Conservation (phyloP, 1,140 invertebrate species). For the Kradibia gibbosae region DNA sequence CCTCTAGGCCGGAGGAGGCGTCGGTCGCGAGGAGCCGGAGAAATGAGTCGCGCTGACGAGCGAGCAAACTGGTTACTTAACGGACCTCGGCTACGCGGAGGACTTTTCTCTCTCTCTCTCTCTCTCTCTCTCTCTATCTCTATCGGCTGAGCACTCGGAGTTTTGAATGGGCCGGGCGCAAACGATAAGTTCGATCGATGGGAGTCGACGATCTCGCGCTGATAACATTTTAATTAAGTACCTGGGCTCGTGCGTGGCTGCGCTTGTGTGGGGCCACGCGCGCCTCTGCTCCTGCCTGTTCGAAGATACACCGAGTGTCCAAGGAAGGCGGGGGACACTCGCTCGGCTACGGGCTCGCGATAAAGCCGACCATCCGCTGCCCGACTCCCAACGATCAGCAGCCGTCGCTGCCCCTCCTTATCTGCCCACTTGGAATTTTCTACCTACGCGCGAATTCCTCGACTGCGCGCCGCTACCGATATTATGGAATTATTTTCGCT, state of each 20-base stretch:
- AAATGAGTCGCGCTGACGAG: background rate
- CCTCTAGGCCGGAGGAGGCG: too few relatives aligned
- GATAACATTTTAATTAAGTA: slow-evolving; percentile 22
- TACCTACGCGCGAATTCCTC: background rate
- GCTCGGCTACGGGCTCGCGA: background rate
- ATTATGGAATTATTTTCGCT: background rate
- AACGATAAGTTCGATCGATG: background rate
- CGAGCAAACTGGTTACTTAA: slow-evolving; percentile 33
- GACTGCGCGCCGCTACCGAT: background rate
- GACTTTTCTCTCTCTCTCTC: background rate
- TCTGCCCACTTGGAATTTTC: slow-evolving; percentile 12
- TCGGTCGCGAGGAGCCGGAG: background rate
- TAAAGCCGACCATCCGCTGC: background rate
- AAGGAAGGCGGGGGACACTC: too few relatives aligned
- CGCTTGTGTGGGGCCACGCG: too few relatives aligned
- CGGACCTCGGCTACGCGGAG: background rate
- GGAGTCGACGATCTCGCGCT: background rate
- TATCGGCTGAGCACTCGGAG: background rate
- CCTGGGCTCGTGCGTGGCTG: too few relatives aligned
- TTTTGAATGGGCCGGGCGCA: background rate
- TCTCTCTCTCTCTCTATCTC: too few relatives aligned
- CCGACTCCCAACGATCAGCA: background rate
- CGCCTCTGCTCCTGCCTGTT: background rate
- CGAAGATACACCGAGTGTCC: too few relatives aligned
- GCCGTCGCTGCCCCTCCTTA: background rate